These are phyloP conservation scores for Gymnobelideus leadbeateri DNA, from an alignment of 2,113 vertebrate genomes.

Conservation along the genomic window DNA sequence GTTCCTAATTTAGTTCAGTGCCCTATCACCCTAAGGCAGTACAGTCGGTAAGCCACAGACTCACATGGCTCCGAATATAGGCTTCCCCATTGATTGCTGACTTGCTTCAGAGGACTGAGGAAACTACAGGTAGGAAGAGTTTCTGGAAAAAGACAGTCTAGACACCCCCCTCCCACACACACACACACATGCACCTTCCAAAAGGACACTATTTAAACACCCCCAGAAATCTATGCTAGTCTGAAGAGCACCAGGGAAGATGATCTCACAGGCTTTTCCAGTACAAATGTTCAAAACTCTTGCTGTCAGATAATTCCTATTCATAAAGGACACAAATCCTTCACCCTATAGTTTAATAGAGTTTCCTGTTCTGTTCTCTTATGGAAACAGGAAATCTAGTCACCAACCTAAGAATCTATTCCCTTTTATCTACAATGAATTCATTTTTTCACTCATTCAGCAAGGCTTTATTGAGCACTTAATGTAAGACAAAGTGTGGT, in stretches of 20 bases:
- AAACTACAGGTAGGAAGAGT: slow-evolving; percentile 43
- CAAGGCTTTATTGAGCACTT: background rate
- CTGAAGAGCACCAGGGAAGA: background rate
- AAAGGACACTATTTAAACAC: slow-evolving; percentile 4
- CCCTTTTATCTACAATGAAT: slow-evolving; percentile 32
- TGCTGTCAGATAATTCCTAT: background rate
- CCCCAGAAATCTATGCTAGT: background rate
- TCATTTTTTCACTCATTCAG: slow-evolving; percentile 12
- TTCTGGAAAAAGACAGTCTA: background rate
- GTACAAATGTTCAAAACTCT: background rate
- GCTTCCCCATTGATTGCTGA: slow-evolving; percentile 19
- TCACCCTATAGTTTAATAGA: background rate
- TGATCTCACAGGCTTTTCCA: background rate
- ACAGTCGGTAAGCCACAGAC: slow-evolving; percentile 37
- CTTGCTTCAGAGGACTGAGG: slow-evolving; percentile 5
- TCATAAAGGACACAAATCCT: background rate
- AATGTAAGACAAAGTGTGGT: background rate
- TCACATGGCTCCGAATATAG: background rate
- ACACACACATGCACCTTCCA: background rate
- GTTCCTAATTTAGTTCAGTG: slow-evolving; percentile 31
- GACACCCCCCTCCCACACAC: background rate
- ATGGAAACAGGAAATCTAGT: background rate
- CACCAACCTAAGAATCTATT: background rate
- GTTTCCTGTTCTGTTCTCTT: background rate
- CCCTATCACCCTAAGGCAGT: slow-evolving; percentile 51